phyloP scores from a whole-genome alignment of 1,140 invertebrate species.

The Maconellicoccus hirsutus region DNA sequence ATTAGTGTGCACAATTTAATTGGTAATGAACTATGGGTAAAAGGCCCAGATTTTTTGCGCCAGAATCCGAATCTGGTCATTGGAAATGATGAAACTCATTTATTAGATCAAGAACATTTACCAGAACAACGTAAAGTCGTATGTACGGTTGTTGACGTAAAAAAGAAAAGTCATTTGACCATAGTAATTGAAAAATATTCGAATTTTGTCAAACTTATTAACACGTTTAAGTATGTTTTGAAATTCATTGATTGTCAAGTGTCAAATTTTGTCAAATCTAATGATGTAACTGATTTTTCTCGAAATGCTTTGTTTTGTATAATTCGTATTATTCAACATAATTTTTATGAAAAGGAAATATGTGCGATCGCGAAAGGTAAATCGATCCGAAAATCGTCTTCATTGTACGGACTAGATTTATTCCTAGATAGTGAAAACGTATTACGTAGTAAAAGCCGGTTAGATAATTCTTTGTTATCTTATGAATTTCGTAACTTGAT shows the following conservation, averaged over 20 bases:
- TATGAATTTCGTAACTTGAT: slow-evolving; percentile 26
- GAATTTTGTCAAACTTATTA: not conserved
- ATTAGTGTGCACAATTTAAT: not conserved
- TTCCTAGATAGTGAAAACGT: slow-evolving; percentile 24
- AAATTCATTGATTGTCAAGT: no score
- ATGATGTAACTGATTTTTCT: not conserved
- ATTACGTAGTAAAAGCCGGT: slow-evolving; percentile 25
- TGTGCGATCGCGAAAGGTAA: not conserved
- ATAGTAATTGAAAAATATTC: not conserved
- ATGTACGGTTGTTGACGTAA: not conserved
- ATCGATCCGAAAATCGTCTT: not conserved
- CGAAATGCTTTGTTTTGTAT: not conserved
- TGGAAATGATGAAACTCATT: not conserved
- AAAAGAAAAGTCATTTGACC: no score
- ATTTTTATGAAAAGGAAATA: not conserved
- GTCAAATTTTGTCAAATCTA: not conserved
- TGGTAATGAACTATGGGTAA: not conserved
- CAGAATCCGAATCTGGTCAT: not conserved
- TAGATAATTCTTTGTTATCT: slow-evolving; percentile 23
- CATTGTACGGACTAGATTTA: slow-evolving; percentile 4
- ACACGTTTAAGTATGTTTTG: not conserved
- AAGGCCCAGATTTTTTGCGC: not conserved
- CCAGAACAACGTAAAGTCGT: not conserved
- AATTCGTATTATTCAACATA: not conserved
- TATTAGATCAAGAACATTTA: not conserved